These are phyloP conservation scores for Porites cylindrica DNA, from an alignment of 92 coral and sea anemone species.

Conservation along the genomic window DNA sequence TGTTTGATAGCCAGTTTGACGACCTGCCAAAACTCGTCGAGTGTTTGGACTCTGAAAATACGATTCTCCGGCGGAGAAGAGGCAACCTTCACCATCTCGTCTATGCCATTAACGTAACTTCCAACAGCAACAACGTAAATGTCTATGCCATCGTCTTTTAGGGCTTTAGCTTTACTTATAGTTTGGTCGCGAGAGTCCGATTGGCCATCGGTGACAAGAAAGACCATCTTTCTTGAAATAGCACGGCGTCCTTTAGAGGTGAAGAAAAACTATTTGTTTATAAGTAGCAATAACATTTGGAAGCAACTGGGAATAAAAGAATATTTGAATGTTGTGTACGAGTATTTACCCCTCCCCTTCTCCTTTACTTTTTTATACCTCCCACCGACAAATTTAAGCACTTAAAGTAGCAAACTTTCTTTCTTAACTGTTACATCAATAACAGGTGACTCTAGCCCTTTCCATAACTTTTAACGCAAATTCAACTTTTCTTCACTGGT, in stretches of 20 bases:
- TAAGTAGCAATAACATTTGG: not conserved
- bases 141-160: not conserved
- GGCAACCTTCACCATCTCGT: constrained; percentile 35
- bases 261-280: not conserved
- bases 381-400: too few species aligned
- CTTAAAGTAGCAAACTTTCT: too few species aligned
- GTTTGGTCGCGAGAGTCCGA: not conserved
- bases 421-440: too few species aligned
- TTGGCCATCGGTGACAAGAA: constrained; percentile 37
- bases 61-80: not conserved
- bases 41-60: not conserved
- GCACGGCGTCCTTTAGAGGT: not conserved
- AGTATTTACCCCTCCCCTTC: too few species aligned
- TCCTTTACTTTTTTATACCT: too few species aligned
- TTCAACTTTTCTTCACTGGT: too few species aligned
- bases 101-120: not conserved
- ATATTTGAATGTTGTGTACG: too few species aligned
- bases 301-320: too few species aligned
- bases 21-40: not conserved
- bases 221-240: not conserved
- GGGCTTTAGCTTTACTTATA: not conserved
- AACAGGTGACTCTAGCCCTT: too few species aligned
- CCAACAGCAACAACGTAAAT: constrained; percentile 39
- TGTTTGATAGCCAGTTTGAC: not conserved
- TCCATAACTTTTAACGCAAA: too few species aligned